Evolutionary conservation across 2,888 invertebrate species (phyloP).

Genomic region (Dasypogon diadema): DNA sequence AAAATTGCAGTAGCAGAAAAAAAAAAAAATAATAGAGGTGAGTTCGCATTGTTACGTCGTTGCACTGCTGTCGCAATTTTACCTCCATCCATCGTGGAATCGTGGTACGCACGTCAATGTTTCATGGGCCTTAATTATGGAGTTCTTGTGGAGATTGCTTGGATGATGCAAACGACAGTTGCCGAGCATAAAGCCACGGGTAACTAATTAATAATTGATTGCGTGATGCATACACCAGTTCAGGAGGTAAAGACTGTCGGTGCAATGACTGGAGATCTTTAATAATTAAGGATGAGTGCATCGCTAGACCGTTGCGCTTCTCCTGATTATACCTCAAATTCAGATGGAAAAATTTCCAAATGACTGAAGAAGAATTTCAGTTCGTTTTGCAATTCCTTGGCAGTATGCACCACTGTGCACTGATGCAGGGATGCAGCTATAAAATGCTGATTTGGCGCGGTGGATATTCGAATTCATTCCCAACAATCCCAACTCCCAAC

Average conservation of each 20-base stretch:
- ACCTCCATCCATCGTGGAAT: too few species aligned
- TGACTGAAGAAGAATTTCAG: neutral
- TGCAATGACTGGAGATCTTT: neutral
- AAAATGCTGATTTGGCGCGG: constrained; percentile 14
- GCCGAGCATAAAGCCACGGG: neutral
- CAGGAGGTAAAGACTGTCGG: constrained; percentile 9
- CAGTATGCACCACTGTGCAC: neutral
- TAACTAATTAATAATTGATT: constrained; percentile 38
- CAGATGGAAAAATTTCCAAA: constrained; percentile 13
- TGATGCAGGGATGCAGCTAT: constrained; percentile 2
- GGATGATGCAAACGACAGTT: neutral
- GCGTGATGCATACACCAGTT: constrained; percentile 34
- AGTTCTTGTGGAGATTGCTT: neutral
- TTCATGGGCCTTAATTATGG: neutral
- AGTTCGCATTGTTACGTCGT: neutral
- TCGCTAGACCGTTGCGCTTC: neutral
- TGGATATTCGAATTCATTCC: neutral
- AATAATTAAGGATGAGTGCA: neutral
- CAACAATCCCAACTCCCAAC: neutral
- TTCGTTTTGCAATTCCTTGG: neutral
- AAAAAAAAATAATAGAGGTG: neutral
- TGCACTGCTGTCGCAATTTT: neutral
- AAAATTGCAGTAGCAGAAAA: neutral
- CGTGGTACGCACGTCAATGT: neutral
- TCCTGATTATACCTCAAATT: constrained; percentile 19